These are phyloP conservation scores for Coryphaenoides rupestris DNA, from an alignment of 2,113 vertebrate species.

Conservation along the genomic window DNA sequence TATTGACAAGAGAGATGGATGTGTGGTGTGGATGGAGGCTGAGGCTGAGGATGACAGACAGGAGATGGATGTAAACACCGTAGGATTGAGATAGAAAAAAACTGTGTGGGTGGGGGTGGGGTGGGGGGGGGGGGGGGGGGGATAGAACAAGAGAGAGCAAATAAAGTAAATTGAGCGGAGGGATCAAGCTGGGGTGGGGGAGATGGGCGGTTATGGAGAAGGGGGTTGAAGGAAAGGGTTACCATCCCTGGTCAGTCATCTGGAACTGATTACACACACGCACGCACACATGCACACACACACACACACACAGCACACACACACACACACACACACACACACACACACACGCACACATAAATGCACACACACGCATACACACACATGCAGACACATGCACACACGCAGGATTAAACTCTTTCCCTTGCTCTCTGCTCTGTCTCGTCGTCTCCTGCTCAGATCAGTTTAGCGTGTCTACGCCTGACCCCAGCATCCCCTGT, in stretches of 20 bases:
- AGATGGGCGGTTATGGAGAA: constrained; percentile 22
- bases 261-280: constrained; percentile 59
- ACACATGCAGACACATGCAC: constrained; percentile 1
- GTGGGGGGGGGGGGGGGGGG: not conserved
- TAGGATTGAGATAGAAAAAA: not conserved
- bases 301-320: constrained; percentile 8
- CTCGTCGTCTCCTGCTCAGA: not conserved
- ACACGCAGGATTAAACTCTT: not conserved
- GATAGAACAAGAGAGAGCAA: constrained; percentile 12
- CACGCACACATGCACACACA: constrained; percentile 11
- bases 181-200: constrained; percentile 20
- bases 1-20: no score
- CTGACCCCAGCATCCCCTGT: no score
- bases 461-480: no score
- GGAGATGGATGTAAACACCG: no score
- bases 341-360: constrained; percentile 2
- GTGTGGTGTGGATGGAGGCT: no score
- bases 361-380: not conserved
- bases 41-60: no score
- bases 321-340: not conserved
- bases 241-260: constrained; percentile 48
- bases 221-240: constrained; percentile 20
- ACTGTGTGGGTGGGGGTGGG: no score
- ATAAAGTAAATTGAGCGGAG: not conserved
- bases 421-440: not conserved